phyloP scores from a whole-genome alignment of 2,113 vertebrate species.

The Heterocephalus glaber region DNA sequence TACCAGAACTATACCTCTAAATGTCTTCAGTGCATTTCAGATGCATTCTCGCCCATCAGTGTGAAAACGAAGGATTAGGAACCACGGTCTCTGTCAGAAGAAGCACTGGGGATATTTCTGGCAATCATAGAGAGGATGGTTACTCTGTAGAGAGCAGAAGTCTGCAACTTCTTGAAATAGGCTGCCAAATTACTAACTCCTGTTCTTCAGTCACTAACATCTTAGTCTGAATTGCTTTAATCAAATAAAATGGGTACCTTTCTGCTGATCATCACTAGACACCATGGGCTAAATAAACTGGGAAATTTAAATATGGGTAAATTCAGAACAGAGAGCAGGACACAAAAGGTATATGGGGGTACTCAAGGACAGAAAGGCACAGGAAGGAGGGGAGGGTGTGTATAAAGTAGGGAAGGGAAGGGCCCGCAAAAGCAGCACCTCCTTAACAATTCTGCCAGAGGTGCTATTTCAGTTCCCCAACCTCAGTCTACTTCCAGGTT shows the following conservation, averaged over 20 bases:
- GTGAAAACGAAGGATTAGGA: slow-evolving; percentile 33
- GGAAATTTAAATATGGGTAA: not conserved
- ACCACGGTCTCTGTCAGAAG: not conserved
- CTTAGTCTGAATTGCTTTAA: slow-evolving; percentile 42
- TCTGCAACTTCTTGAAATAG: not conserved
- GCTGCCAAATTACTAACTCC: not conserved
- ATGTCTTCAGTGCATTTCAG: slow-evolving; percentile 24
- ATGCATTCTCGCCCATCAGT: not conserved
- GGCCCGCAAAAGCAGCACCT: not conserved
- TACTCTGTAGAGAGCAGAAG: not conserved
- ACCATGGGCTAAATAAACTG: not conserved
- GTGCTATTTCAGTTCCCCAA: not conserved
- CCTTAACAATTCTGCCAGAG: not conserved
- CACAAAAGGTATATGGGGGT: not conserved
- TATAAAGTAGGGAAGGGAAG: not conserved
- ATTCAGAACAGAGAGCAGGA: not conserved
- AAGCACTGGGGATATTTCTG: not conserved
- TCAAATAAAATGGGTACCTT: not conserved
- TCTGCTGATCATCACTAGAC: not conserved
- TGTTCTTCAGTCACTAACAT: not conserved
- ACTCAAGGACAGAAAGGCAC: not conserved
- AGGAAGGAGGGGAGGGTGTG: not conserved
- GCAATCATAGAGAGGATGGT: not conserved
- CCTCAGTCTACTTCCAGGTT: not conserved
- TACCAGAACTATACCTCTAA: not conserved